Percentiles rank a stretch among this genome's conserved stretches.
These are phyloP conservation scores for Onchidella celtica DNA, from an alignment of 2,888 invertebrate genomes.

Conservation along the genomic window DNA sequence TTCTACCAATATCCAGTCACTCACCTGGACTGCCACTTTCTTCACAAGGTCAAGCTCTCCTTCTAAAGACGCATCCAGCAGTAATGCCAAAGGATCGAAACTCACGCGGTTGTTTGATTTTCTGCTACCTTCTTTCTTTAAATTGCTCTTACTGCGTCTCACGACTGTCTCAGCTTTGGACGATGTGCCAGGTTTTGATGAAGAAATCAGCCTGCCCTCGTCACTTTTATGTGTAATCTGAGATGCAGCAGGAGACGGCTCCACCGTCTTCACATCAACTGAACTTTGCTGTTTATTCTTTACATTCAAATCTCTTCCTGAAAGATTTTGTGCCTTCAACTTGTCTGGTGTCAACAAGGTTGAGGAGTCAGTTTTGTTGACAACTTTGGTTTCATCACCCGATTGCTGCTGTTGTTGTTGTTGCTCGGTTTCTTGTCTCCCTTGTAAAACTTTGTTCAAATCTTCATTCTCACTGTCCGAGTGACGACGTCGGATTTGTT, in stretches of 20 bases:
- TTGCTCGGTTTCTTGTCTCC: constrained; percentile 37
- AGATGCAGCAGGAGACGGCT: not conserved
- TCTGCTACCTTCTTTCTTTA: constrained; percentile 82
- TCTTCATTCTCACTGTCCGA: constrained; percentile 73
- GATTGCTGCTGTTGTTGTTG: not conserved
- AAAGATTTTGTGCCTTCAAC: not conserved
- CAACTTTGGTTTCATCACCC: constrained; percentile 35
- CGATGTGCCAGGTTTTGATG: constrained; percentile 25
- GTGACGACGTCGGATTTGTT: constrained; percentile 72
- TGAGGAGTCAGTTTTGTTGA: not conserved
- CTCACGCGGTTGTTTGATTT: constrained; percentile 86
- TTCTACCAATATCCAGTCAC: too few relatives aligned
- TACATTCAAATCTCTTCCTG: not conserved
- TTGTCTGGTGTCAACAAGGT: not conserved
- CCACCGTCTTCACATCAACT: constrained; percentile 1
- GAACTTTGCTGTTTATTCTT: not conserved
- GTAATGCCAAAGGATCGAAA: constrained; percentile 97
- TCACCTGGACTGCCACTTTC: constrained; percentile 90
- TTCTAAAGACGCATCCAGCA: constrained; percentile 98
- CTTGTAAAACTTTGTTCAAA: constrained; percentile 51
- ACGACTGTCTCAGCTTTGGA: constrained; percentile 50
- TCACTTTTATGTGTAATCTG: not conserved
- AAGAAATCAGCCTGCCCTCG: constrained; percentile 23
- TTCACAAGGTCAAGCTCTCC: constrained; percentile 98
- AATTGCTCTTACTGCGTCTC: constrained; percentile 70